Base-by-base conservation (phyloP, 2,113 vertebrate genomes). In the Acinonyx jubatus region DNA sequence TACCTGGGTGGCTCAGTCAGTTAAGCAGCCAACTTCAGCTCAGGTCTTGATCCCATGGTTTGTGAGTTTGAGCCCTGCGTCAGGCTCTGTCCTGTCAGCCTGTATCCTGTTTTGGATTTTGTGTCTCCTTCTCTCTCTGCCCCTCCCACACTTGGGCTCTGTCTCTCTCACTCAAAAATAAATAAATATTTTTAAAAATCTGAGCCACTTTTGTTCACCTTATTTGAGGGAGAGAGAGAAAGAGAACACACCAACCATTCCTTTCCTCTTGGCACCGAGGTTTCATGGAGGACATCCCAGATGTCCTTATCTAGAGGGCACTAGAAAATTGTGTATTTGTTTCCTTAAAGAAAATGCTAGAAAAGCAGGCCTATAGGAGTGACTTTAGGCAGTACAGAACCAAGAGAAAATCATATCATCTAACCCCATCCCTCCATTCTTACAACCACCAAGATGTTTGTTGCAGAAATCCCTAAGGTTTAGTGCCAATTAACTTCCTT, bases 291-390 rank as follows among this genome's bases (percentile, higher is more conserved):
- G 19, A 82, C 11, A 89, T 85, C 8, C 10, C 45, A 86, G 76
- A 92, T 81, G 3, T 63, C 25, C 41, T 36, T 88, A 68, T 55
- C 79, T 74, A 80, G 15, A 93, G 19, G 27, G 4, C 66, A 93
- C 80, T 68, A 91, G 12, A 81, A 91, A 84, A 41, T 65, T 14
- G 4, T 96, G 7, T 88, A 61, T 91, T 93, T 91, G 63, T 82
- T 96, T 92, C 5, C n/a, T 84, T 80, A 80, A 96, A 85, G 36
- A 63, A 25, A 93, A n/a, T 78, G 2, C 15, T 96, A 85, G 71
- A 91, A 79, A 79, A 95, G 1, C 7, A 84, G 7, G 16, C 8
- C 73, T 45, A 52, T 29, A 80, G 36, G 7, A 88, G 1, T 91
- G 65, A 69, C 5, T 3, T 55, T 36, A 81, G 15, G 69, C 76